Evolutionary conservation across 1,140 invertebrate genomes (phyloP).

Genomic region (Atta colombica): DNA sequence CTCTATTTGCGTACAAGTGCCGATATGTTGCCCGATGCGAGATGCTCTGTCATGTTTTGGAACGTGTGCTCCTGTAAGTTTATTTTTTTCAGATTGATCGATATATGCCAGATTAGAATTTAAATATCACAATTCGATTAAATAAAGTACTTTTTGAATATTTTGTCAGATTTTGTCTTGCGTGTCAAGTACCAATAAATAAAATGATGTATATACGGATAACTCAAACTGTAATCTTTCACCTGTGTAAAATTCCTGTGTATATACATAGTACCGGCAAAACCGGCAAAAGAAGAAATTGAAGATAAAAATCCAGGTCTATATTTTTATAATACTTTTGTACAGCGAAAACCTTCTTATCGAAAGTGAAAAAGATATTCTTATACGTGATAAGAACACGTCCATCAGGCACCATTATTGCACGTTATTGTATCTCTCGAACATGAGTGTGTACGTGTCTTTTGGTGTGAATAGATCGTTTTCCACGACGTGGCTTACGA

Average conservation of each 20-base stretch:
- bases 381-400: constrained; percentile 37
- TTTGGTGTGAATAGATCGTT: constrained; percentile 58
- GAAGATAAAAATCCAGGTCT: not conserved
- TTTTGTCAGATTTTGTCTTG: not conserved
- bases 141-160: not conserved
- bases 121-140: not conserved
- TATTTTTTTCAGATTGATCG: not conserved
- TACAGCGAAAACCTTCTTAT: not conserved
- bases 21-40: constrained; percentile 22
- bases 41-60: not conserved
- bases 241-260: not conserved
- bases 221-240: not conserved
- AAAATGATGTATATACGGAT: not conserved
- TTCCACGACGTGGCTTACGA: constrained; percentile 40
- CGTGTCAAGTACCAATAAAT: not conserved
- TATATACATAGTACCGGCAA: not conserved
- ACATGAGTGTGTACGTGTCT: constrained; percentile 13
- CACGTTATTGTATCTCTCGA: constrained; percentile 41
- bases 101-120: not conserved
- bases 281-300: not conserved
- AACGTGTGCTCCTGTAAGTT: not conserved
- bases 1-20: constrained; percentile 34
- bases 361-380: not conserved
- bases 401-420: constrained; percentile 41
- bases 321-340: constrained; percentile 11